These are phyloP conservation scores for Phortica magna DNA, from an alignment of 2,888 invertebrate species.

Conservation along the genomic window DNA sequence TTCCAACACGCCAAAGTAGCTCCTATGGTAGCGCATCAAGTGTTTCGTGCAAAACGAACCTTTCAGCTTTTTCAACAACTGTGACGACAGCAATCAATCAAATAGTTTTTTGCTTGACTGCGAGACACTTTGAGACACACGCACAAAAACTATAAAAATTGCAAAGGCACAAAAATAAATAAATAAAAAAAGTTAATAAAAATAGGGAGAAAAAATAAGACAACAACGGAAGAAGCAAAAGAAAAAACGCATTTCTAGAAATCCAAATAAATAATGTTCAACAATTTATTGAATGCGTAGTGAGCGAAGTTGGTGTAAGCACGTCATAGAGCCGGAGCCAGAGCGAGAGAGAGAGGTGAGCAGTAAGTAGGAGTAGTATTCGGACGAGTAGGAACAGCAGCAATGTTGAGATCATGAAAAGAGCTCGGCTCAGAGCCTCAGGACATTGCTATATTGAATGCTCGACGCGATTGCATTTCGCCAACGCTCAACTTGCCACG, in stretches of 20 bases:
- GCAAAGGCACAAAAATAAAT: neutral
- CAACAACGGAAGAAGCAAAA: neutral
- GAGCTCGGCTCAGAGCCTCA: neutral
- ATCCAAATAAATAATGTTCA: neutral
- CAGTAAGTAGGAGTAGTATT: too few species aligned
- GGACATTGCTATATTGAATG: slow-evolving; percentile 41
- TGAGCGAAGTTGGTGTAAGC: neutral
- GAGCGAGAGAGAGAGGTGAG: too few species aligned
- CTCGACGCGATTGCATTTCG: slow-evolving; percentile 38
- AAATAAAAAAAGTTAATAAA: neutral
- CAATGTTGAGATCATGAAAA: neutral
- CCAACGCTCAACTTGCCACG: neutral
- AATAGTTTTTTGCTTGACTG: neutral
- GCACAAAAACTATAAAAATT: neutral
- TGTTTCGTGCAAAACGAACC: neutral
- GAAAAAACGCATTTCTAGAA: neutral
- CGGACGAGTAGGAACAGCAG: too few species aligned
- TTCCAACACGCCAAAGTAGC: neutral
- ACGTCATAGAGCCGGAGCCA: neutral
- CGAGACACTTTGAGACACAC: neutral
- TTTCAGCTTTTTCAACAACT: neutral
- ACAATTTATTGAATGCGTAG: neutral
- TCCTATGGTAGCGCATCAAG: neutral
- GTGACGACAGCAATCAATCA: slow-evolving; percentile 25
- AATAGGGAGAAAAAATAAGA: neutral